phyloP scores from a whole-genome alignment of 2,888 invertebrate genomes.

The Chrysolina oricalcia region DNA sequence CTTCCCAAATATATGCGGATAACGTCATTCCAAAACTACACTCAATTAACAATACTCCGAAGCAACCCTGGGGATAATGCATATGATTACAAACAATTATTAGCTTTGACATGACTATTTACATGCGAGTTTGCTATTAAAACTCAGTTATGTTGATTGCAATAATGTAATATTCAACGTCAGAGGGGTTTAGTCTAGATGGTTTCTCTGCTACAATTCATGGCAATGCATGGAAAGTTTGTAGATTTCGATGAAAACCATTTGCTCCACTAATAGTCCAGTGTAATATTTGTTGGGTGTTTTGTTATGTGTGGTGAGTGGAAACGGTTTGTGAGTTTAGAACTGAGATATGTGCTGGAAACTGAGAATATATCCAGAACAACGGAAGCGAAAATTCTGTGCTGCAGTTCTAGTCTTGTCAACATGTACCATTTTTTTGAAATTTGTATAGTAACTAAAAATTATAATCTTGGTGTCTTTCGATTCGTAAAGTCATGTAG shows the following conservation, averaged over 20 bases:
- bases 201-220: background rate
- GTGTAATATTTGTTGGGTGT: background rate
- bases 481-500: no score
- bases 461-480: no score
- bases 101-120: constrained; percentile 60
- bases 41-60: constrained; percentile 55
- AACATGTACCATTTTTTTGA: no score
- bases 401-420: no score
- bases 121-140: constrained; percentile 52
- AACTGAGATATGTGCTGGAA: no score
- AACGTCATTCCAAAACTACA: constrained; percentile 32
- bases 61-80: constrained; percentile 57
- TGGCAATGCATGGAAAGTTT: background rate
- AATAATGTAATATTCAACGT: constrained; percentile 17
- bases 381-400: no score
- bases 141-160: constrained; percentile 29
- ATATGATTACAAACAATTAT: constrained; percentile 61
- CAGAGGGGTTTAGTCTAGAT: constrained; percentile 1
- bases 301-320: background rate
- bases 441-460: no score
- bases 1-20: constrained; percentile 1
- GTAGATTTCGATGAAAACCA: background rate
- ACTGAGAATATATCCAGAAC: no score
- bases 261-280: background rate
- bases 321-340: no score